These are phyloP conservation scores for Griposia aprilina DNA, from an alignment of 2,888 invertebrate genomes.

Conservation along the genomic window DNA sequence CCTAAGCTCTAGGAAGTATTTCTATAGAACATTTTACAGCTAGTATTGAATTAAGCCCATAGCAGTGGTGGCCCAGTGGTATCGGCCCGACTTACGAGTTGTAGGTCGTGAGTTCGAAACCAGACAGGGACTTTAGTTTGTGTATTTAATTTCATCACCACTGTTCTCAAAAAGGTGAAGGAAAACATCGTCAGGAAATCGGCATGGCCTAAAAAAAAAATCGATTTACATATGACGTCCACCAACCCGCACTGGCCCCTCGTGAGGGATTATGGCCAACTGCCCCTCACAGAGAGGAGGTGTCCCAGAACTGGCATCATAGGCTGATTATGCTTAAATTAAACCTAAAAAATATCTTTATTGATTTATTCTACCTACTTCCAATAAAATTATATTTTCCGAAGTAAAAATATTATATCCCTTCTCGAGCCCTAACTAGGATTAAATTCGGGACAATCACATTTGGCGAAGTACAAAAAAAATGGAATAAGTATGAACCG, in stretches of 20 bases:
- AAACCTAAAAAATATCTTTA: neutral
- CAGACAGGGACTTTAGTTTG: neutral
- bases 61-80: neutral
- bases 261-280: neutral
- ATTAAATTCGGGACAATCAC: slow-evolving; percentile 63
- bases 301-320: neutral
- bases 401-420: slow-evolving; percentile 27
- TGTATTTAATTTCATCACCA: neutral
- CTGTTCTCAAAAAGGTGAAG: neutral
- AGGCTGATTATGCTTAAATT: neutral
- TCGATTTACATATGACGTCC: neutral
- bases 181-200: neutral
- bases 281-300: neutral
- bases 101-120: neutral
- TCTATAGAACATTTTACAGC: neutral
- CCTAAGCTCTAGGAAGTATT: neutral
- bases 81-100: neutral
- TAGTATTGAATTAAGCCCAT: neutral
- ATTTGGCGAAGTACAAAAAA: slow-evolving; percentile 38
- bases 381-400: slow-evolving; percentile 19
- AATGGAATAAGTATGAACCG: slow-evolving; percentile 42
- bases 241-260: neutral
- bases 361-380: neutral
- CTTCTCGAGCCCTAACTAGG: slow-evolving; percentile 37
- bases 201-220: neutral